These are phyloP conservation scores for Saxidomus purpurata DNA, from an alignment of 1,140 invertebrate genomes.

Conservation along the genomic window DNA sequence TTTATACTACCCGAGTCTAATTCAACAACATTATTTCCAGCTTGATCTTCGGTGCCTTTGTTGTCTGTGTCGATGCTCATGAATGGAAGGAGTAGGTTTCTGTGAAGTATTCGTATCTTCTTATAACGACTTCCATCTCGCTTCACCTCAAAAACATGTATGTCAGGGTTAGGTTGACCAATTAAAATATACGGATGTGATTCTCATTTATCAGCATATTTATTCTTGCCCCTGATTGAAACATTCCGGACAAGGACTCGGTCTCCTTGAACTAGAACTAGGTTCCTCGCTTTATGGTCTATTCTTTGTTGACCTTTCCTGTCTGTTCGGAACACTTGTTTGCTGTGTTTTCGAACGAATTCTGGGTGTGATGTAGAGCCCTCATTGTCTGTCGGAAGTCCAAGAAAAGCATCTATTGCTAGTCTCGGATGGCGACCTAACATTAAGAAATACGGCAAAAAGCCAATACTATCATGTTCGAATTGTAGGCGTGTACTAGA, in stretches of 20 bases:
- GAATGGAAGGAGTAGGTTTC: slow-evolving; percentile 25
- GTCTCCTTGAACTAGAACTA: not conserved
- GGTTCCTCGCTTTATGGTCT: not conserved
- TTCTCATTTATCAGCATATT: slow-evolving; percentile 49
- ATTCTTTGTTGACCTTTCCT: not conserved
- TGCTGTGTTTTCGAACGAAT: not conserved
- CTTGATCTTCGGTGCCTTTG: too few species aligned
- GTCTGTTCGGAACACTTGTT: not conserved
- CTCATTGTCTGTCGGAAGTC: not conserved
- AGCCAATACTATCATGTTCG: not conserved
- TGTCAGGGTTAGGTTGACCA: slow-evolving; percentile 14
- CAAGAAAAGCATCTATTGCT: slow-evolving; percentile 5
- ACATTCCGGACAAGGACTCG: slow-evolving; percentile 24
- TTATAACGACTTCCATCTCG: slow-evolving; percentile 12
- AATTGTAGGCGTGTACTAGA: slow-evolving; percentile 67
- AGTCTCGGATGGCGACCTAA: not conserved
- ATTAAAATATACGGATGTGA: slow-evolving; percentile 4
- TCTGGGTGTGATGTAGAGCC: not conserved
- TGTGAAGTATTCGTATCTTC: not conserved
- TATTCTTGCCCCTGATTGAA: not conserved
- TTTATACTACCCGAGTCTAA: too few species aligned
- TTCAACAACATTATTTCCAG: too few species aligned
- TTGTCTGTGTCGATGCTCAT: not conserved
- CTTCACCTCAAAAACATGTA: slow-evolving; percentile 40
- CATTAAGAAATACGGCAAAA: slow-evolving; percentile 3